phyloP scores from a whole-genome alignment of 1,140 invertebrate genomes.

The Pectinophora gossypiella region DNA sequence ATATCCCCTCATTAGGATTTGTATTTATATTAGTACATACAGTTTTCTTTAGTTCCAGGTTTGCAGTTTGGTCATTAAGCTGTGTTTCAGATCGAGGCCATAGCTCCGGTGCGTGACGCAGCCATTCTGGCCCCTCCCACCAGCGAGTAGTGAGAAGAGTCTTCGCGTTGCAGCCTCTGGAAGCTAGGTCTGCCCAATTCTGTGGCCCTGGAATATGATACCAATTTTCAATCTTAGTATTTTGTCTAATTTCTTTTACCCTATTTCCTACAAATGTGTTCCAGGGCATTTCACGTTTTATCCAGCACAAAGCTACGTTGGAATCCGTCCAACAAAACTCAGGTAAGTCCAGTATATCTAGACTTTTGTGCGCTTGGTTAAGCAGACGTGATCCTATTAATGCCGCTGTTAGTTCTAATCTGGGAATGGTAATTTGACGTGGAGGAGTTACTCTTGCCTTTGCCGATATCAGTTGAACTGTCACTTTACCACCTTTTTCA shows the following conservation, averaged over 20 bases:
- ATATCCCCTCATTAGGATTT: background rate
- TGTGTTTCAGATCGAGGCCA: slow-evolving; percentile 6
- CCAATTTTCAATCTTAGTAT: slow-evolving; percentile 12
- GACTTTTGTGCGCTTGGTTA: too few relatives aligned
- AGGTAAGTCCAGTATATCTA: background rate
- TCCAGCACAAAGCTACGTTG: slow-evolving; percentile 9
- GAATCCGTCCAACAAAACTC: slow-evolving; percentile 9
- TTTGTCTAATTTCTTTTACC: slow-evolving; percentile 14
- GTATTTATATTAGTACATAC: slow-evolving; percentile 4
- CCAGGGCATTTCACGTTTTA: slow-evolving; percentile 7
- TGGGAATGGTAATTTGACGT: too few relatives aligned
- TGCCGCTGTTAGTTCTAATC: too few relatives aligned
- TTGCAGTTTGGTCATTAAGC: slow-evolving; percentile 5
- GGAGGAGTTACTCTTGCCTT: too few relatives aligned
- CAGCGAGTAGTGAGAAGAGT: background rate
- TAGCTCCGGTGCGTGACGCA: background rate
- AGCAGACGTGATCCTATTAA: too few relatives aligned
- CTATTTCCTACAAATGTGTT: slow-evolving; percentile 13
- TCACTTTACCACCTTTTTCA: background rate
- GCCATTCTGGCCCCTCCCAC: slow-evolving; percentile 11
- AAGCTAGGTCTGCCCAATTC: slow-evolving; percentile 11
- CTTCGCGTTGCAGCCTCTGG: slow-evolving; percentile 10
- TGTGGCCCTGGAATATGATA: slow-evolving; percentile 7
- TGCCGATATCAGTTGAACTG: background rate
- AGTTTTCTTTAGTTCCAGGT: slow-evolving; percentile 1